Base-by-base conservation (phyloP, 2,113 vertebrate species). In the Chloebia gouldiae region DNA sequence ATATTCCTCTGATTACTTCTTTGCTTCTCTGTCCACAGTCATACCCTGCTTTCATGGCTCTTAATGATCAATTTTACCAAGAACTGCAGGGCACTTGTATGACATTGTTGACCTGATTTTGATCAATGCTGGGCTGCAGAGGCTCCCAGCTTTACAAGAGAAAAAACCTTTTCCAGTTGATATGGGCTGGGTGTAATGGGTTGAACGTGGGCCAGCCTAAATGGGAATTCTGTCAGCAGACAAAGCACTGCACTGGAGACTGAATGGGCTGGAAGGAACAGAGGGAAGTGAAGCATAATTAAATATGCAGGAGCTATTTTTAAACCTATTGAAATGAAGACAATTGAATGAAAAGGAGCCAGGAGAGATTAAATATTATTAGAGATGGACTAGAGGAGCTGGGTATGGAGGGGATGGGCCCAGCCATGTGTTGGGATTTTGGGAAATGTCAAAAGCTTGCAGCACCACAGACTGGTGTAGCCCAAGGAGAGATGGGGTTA, bases 51-150 rank as follows among this genome's bases (percentile, higher is more conserved):
- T 77, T 66, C 57, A 27, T 8, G 1, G 51, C 61, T 86, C n/a
- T 50, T 93, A 94, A 96, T 91, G 81, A 92, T 13, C 83, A 56
- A 80, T 88, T 94, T 75, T 30, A 25, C 68, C 69, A 63, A 21
- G 88, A 79, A 51, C 44, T 51, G 54, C 53, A 70, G 69, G 76
- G 60, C 42, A 66, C 59, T 77, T 14, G 0, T 24, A 31, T 53
- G 91, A 76, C 79, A 84, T 13, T 40, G 64, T 14, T 94, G 93
- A 96, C 92, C 93, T 91, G 51, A 90, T 92, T 96, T 94, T 95
- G 82, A 61, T 86, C 83, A 87, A 9, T 70, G 63, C 60, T 81
- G 78, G 45, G 39, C 86, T 93, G 85, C 51, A 47, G 7, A 76
- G n/a, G 45, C 81, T 82, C n/a, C 81, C 1, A 6, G 44, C 22